Conservation (phyloP, 2,888 invertebrate species). For the Thera obeliscata region DNA sequence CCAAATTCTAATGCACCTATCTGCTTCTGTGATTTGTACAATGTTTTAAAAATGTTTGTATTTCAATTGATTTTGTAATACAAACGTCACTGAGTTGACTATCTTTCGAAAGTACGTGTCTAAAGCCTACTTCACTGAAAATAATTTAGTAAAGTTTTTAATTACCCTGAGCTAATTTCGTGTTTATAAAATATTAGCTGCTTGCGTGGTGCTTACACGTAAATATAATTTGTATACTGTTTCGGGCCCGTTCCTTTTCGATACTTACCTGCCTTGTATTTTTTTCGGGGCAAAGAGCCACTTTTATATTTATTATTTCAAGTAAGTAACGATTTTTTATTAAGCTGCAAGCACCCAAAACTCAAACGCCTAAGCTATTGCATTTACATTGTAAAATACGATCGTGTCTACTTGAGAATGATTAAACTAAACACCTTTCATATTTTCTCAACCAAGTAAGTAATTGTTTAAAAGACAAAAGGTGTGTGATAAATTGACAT, state of each 20-base stretch:
- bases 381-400: not conserved
- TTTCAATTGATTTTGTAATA: constrained; percentile 1
- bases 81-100: not conserved
- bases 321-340: no score
- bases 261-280: no score
- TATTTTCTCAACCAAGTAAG: constrained; percentile 24
- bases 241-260: no score
- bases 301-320: no score
- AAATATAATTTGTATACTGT: no score
- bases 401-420: not conserved
- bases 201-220: no score
- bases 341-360: no score
- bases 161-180: not conserved
- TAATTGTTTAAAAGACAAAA: constrained; percentile 54
- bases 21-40: not conserved
- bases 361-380: no score
- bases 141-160: no score
- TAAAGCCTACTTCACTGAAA: no score
- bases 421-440: constrained; percentile 1
- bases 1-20: not conserved
- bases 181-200: not conserved
- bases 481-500: constrained; percentile 55
- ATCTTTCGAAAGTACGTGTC: not conserved
- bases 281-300: no score
- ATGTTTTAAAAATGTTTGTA: not conserved